A percentile compares a stretch with the other conserved stretches of the same genome.
Evolutionary conservation across 2,888 invertebrate genomes (phyloP).

Genomic region (Lacanobia oleracea): DNA sequence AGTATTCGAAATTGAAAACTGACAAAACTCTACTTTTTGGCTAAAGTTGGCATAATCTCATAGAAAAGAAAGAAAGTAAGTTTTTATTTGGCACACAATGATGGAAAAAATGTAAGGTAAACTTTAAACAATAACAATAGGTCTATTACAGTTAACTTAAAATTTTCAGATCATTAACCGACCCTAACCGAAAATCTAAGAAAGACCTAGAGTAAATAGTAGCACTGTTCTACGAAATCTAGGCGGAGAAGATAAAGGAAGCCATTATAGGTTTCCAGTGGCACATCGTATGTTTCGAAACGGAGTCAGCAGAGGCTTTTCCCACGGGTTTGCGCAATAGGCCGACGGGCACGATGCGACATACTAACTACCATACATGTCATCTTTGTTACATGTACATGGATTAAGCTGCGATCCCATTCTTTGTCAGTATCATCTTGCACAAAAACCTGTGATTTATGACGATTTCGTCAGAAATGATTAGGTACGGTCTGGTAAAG

Average conservation of each 20-base stretch:
- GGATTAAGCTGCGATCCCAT: constrained; percentile 24
- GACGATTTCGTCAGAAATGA: neutral
- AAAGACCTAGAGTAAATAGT: constrained; percentile 19
- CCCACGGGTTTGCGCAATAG: constrained; percentile 73
- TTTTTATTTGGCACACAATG: too few relatives aligned
- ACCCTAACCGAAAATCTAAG: neutral
- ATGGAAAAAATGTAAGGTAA: too few relatives aligned
- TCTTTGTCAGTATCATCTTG: constrained; percentile 5
- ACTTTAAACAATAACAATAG: too few relatives aligned
- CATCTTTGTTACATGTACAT: constrained; percentile 55
- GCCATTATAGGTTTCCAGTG: constrained; percentile 73
- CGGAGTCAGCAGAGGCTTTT: constrained; percentile 61
- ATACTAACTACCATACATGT: constrained; percentile 42
- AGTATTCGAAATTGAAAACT: neutral
- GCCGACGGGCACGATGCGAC: constrained; percentile 49
- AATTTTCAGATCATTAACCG: neutral
- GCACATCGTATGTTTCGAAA: constrained; percentile 71
- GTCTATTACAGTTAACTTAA: neutral
- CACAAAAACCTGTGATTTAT: constrained; percentile 20
- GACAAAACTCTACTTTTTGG: too few relatives aligned
- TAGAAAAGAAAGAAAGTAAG: too few relatives aligned
- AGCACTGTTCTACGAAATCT: constrained; percentile 22
- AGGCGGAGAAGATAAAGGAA: constrained; percentile 71
- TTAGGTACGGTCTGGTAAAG: neutral
- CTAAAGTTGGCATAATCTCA: too few relatives aligned